Evolutionary conservation across 2,113 vertebrate species (phyloP).

Genomic region (Pelecanus crispus): DNA sequence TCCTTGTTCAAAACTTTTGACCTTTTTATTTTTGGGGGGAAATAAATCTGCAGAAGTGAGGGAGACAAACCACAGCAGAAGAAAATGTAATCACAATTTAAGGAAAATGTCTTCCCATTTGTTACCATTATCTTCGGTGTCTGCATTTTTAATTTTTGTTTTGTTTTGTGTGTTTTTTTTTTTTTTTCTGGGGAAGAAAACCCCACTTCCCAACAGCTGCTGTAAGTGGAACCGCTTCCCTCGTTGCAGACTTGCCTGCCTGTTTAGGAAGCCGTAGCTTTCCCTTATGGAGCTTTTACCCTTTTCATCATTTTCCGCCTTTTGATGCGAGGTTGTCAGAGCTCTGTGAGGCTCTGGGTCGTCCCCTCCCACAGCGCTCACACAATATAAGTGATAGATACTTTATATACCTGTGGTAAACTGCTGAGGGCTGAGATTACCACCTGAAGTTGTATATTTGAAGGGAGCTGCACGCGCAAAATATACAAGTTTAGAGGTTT

Average conservation of each 20-base stretch:
- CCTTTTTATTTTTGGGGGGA: neutral
- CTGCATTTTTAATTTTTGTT: neutral
- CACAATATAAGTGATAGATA: neutral
- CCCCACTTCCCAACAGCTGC: neutral
- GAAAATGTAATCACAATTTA: neutral
- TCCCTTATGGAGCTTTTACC: neutral
- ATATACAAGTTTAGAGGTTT: neutral
- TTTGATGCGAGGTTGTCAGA: neutral
- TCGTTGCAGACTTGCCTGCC: neutral
- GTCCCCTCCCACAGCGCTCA: fast-evolving
- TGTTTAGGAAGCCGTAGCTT: neutral
- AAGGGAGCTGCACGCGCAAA: neutral
- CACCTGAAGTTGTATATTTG: neutral
- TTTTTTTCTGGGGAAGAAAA: neutral
- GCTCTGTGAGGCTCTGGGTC: neutral
- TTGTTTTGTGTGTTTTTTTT: too few species aligned
- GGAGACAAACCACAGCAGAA: neutral
- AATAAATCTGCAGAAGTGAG: neutral
- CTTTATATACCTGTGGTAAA: neutral
- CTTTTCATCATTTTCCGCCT: neutral
- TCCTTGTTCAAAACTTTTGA: neutral
- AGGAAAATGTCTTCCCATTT: neutral
- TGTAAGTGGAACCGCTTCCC: neutral
- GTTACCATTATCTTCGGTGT: neutral
- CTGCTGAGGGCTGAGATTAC: neutral